These are phyloP conservation scores for Thaleichthys pacificus DNA, from an alignment of 2,797 vertebrate genomes.

Conservation along the genomic window DNA sequence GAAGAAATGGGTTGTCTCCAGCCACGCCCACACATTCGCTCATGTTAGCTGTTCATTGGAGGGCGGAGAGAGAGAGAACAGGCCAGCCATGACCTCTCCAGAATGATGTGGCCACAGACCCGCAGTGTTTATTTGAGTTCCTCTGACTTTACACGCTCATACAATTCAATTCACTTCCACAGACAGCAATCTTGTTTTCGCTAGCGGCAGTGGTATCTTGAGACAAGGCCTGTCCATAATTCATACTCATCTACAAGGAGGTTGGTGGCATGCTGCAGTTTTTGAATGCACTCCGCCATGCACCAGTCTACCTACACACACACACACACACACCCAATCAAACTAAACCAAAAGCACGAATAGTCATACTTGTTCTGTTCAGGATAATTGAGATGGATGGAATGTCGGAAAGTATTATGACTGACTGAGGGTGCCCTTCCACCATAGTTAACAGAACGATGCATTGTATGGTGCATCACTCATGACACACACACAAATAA, in stretches of 20 bases:
- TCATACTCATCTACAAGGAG: slow-evolving; percentile 58
- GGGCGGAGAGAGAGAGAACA: slow-evolving; percentile 47
- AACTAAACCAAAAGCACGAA: slow-evolving; percentile 25
- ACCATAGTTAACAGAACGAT: slow-evolving; percentile 54
- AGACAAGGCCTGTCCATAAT: slow-evolving; percentile 66
- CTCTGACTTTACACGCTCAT: slow-evolving; percentile 48
- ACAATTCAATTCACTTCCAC: slow-evolving; percentile 52
- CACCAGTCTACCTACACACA: slow-evolving; percentile 42
- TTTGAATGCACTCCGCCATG: slow-evolving; percentile 26
- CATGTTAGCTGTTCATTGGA: slow-evolving; percentile 55
- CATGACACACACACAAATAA: slow-evolving; percentile 30
- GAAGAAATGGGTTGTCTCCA: slow-evolving; percentile 48
- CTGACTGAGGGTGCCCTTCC: slow-evolving; percentile 66
- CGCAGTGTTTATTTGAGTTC: slow-evolving; percentile 57
- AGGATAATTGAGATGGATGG: slow-evolving; percentile 73
- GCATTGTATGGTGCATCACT: slow-evolving; percentile 48
- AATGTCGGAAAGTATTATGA: slow-evolving; percentile 66
- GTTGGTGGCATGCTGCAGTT: slow-evolving; percentile 43
- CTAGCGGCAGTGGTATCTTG: slow-evolving; percentile 48
- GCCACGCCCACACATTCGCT: slow-evolving; percentile 64
- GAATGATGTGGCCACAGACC: slow-evolving; percentile 60
- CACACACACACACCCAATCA: slow-evolving; percentile 11
- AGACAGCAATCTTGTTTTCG: slow-evolving; percentile 50
- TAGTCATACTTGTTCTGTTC: slow-evolving; percentile 54
- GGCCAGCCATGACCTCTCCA: slow-evolving; percentile 61